Evolutionary conservation across 2,888 invertebrate genomes (phyloP).

Genomic region (Megastigmus dorsalis): DNA sequence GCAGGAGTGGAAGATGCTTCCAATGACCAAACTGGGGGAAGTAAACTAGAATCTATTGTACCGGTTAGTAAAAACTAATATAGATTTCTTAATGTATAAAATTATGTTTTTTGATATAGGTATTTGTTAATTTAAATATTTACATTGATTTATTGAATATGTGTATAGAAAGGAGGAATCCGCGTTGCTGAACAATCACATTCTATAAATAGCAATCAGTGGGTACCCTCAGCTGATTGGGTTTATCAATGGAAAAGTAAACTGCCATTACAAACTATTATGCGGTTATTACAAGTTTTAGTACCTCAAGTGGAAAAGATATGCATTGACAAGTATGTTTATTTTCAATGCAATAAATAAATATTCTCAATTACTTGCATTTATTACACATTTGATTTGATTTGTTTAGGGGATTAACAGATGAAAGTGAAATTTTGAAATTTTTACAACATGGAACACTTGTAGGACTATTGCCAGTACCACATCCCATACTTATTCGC

Average conservation of each 20-base stretch:
- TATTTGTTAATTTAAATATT: slow-evolving; percentile 11
- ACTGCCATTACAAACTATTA: slow-evolving; percentile 98
- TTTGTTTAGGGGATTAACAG: slow-evolving; percentile 90
- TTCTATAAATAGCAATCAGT: slow-evolving; percentile 74
- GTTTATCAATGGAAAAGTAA: slow-evolving; percentile 97
- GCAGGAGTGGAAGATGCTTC: slow-evolving; percentile 55
- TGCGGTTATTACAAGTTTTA: slow-evolving; percentile 97
- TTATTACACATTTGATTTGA: slow-evolving; percentile 8
- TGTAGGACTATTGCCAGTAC: slow-evolving; percentile 97
- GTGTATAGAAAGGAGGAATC: slow-evolving; percentile 79
- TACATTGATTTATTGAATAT: slow-evolving; percentile 14
- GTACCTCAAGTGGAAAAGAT: slow-evolving; percentile 99
- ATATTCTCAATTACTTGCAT: neutral
- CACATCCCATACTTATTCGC: slow-evolving; percentile 98
- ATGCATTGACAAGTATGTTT: slow-evolving; percentile 84
- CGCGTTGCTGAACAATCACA: slow-evolving; percentile 75
- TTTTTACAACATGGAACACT: slow-evolving; percentile 99
- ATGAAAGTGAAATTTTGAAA: slow-evolving; percentile 99
- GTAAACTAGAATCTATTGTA: slow-evolving; percentile 67
- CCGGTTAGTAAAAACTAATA: slow-evolving; percentile 66
- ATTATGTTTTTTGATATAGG: neutral
- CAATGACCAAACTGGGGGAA: slow-evolving; percentile 37
- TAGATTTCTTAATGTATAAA: neutral
- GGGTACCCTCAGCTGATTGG: slow-evolving; percentile 98
- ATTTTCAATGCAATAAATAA: neutral